Evolutionary conservation across 2,888 invertebrate genomes (phyloP), one percentile per base, ranked within the genome.

Genomic region (Heliconius erato): DNA sequence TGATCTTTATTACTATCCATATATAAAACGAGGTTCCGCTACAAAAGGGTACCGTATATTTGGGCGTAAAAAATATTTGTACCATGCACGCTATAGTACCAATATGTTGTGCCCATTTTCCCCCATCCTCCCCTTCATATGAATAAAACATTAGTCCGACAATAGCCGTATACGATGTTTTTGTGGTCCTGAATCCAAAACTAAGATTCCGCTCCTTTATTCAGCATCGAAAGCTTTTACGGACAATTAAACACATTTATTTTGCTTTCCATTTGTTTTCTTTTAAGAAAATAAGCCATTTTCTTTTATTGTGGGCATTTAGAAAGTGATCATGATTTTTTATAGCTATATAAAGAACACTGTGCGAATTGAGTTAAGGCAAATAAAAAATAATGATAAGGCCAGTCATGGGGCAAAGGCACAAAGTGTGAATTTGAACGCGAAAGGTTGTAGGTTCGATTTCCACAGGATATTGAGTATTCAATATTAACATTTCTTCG

Each of bases 61-160:
- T 68, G 16, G 44, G 69, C 35, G 54, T 63, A 77, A 79, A 84
- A 83, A 80, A 80, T 80, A 76, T 82, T 82, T 68, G 85, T 84
- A 69, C 84, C 85, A 86, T 79, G 83, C 82, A 84, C 86, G 83
- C 80, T 79, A 83, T 76, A 79, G 84, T 74, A 85, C 84, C 80
- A 82, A 86, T 86, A 83, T 83, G 81, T 85, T 84, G 69, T 82
- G 83, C 76, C 85, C 71, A 74, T 79, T 83, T 26, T 81, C 67
- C 78, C 79, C 74, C 82, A 79, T 82, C 74, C 76, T 81, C 79
- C 69, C 83, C 76, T 72, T 40, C 40, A 79, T 44, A 84, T 86
- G 86, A 86, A 86, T 86, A 84, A 86, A 82, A 84, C 82, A 86
- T 86, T 69, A 82, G 78, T 82, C 79, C 85, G 80, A 84, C 81